Percentiles rank a stretch among this genome's conserved stretches.
Conservation (phyloP, 2,113 vertebrate species). For the Dasyornis broadbenti region DNA sequence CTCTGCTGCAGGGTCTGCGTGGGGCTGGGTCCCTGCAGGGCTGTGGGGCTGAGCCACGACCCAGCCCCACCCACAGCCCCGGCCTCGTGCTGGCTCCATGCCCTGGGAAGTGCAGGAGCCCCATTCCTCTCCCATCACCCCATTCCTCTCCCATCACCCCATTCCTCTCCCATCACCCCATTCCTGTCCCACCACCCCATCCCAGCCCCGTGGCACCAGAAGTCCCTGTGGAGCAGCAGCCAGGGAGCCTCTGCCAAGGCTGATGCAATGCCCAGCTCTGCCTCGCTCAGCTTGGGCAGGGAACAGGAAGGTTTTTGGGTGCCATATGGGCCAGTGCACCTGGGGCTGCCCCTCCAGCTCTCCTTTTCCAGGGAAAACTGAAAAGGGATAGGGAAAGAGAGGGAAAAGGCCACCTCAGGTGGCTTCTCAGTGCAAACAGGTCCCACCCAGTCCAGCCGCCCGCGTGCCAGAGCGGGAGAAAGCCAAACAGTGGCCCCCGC, state of each 20-base stretch:
- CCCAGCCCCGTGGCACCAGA: background rate
- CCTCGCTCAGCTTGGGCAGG: rapidly evolving
- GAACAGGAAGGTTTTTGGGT: background rate
- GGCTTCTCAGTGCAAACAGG: conserved; percentile 41
- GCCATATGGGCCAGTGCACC: rapidly evolving
- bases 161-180: background rate
- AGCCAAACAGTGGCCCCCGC: conserved; percentile 64
- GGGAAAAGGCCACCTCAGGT: background rate
- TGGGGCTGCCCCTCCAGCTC: background rate
- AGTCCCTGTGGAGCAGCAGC: background rate
- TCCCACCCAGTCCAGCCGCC: conserved; percentile 41
- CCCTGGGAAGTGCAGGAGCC: background rate
- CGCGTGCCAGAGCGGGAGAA: background rate
- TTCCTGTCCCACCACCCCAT: background rate
- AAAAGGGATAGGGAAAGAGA: background rate
- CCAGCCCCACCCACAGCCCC: background rate
- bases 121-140: background rate
- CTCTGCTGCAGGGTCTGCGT: rapidly evolving
- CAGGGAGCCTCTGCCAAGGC: background rate
- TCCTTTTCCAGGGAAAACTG: background rate
- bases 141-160: no score
- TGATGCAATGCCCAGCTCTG: background rate
- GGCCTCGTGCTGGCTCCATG: rapidly evolving
- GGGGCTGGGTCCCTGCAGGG: background rate
- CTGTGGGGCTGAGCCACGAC: rapidly evolving